Evolutionary conservation across 2,797 vertebrate species (phyloP), one percentile per base, ranked within the genome.

Genomic region (Hypotaenidia philippensis): DNA sequence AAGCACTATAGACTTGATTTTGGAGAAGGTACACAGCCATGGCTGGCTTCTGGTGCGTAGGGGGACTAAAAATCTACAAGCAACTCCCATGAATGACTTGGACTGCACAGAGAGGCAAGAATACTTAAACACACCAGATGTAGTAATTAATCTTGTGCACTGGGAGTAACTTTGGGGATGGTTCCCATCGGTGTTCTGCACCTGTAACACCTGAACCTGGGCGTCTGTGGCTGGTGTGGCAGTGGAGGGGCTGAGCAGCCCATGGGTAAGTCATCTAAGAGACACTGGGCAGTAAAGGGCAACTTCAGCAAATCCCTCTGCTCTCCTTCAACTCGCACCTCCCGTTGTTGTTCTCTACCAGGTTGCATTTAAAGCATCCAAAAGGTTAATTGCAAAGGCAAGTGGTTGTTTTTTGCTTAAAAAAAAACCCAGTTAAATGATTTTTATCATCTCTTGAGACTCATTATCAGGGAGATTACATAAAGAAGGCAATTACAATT

Each of bases 101-200:
- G n/a, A 18, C 14, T 53, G 49, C 29, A 27, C 1, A 0, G 21
- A 14, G 8, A 49, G 13, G 82, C 25, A 34, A 49, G 40, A 70
- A 1, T 63, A 22, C 18, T 60, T 63, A 20, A 60, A 31, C 16
- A 41, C 8, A 11, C 6, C 14, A 38, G 56, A 1, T 18, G 3
- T 2, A 41, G 17, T 38, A 16, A 10, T 70, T 29, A 22, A 22
- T 32, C 16, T 26, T n/a, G 9, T 38, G 2, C 0, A 0, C 2
- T 68, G 63, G 27, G 18, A 52, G 5, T 49, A 45, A 16, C 25
- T 40, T 12, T 45, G 50, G 49, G 34, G 76, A 36, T 26, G 25
- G 31, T 29, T 87, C 34, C 6, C 5, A 2, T 66, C 0, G 3
- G 11, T 50, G 12, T 38, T 75, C 29, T 55, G 40, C 8, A 8